These are phyloP conservation scores for Sebastiscus albofasciatus DNA, from an alignment of 2,797 vertebrate species.

Conservation along the genomic window DNA sequence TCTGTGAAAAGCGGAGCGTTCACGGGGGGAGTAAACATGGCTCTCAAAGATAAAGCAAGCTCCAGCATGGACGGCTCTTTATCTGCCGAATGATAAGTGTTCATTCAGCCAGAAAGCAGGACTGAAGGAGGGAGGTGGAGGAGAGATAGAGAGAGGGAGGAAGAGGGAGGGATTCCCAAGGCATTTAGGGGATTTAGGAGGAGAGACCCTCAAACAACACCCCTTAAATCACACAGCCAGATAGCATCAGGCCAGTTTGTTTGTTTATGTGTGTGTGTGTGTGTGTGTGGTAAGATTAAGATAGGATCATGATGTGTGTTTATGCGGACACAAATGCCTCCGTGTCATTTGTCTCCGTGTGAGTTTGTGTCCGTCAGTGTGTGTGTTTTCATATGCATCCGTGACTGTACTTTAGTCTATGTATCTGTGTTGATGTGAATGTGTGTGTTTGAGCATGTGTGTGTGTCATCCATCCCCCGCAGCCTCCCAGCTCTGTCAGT, in stretches of 20 bases:
- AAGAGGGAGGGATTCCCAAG: conserved; percentile 71
- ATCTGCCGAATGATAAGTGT: conserved; percentile 79
- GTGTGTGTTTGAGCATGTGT: background rate
- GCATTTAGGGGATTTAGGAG: conserved; percentile 79
- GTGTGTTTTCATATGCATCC: conserved; percentile 9
- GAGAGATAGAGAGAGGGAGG: conserved; percentile 58
- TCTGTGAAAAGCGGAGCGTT: conserved; percentile 63
- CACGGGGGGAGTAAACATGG: conserved; percentile 69
- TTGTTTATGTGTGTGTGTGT: conserved; percentile 29
- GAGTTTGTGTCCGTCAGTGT: conserved; percentile 12
- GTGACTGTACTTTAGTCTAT: background rate
- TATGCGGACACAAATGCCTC: conserved; percentile 48
- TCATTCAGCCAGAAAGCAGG: conserved; percentile 75
- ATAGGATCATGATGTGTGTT: conserved; percentile 62
- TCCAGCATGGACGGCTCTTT: conserved; percentile 73
- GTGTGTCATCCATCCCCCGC: conserved; percentile 58
- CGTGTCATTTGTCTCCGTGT: conserved; percentile 28
- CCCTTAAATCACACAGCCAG: conserved; percentile 74
- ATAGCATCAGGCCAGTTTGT: conserved; percentile 73
- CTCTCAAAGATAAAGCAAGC: conserved; percentile 78
- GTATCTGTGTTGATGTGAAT: background rate
- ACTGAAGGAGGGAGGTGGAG: conserved; percentile 54
- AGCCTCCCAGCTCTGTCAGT: conserved; percentile 67
- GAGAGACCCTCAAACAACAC: conserved; percentile 78
- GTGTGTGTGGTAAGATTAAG: conserved; percentile 53